Conservation (phyloP, 2,888 invertebrate species). For the Scrobipalpa atriplicella region DNA sequence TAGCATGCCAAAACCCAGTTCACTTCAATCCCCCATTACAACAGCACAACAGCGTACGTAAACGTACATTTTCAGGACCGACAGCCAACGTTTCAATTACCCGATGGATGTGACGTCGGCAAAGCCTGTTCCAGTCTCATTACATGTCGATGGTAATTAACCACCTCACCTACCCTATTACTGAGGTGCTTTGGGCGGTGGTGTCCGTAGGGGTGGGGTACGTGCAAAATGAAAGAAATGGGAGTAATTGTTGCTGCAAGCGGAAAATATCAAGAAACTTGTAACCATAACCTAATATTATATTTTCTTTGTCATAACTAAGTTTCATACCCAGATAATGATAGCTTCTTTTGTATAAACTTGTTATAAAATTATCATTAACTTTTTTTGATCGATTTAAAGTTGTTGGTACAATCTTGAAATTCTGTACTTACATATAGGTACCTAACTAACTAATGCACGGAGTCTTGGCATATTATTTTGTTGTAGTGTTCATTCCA, state of each 20-base stretch:
- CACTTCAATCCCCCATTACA: neutral
- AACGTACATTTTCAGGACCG: conserved; percentile 3
- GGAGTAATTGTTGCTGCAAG: conserved; percentile 3
- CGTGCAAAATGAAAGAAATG: conserved; percentile 11
- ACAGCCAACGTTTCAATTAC: conserved; percentile 18
- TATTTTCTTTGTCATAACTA: too few species aligned
- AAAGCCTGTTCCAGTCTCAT: conserved; percentile 16
- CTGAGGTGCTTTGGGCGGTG: conserved; percentile 25
- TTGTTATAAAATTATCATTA: too few species aligned
- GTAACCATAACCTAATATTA: too few species aligned
- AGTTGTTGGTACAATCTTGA: too few species aligned
- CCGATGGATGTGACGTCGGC: conserved; percentile 15
- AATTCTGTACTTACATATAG: too few species aligned
- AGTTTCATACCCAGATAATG: too few species aligned
- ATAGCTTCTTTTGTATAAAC: too few species aligned
- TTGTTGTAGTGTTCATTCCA: too few species aligned
- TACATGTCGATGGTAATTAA: conserved; percentile 24
- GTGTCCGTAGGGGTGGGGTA: neutral
- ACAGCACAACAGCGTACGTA: neutral
- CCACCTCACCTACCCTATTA: conserved; percentile 8
- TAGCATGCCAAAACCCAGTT: neutral
- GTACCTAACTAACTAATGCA: too few species aligned
- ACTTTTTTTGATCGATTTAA: too few species aligned
- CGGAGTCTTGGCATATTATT: too few species aligned
- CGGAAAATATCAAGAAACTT: neutral